Evolutionary conservation across 1,140 invertebrate genomes (phyloP).

Genomic region (Nebria ingens): DNA sequence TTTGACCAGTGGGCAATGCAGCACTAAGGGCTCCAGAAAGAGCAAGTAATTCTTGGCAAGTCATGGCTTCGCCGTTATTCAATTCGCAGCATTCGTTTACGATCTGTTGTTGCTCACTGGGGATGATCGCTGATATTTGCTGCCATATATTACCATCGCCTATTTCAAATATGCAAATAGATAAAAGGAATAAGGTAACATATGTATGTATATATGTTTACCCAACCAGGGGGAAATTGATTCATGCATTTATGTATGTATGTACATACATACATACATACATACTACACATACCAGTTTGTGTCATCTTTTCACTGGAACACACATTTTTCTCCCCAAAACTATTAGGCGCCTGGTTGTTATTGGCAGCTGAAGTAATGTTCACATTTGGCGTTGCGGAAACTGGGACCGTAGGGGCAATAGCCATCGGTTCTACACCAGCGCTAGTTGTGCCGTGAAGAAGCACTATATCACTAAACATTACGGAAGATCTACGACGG

Average conservation of each 20-base stretch:
- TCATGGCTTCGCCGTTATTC: conserved; percentile 55
- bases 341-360: neutral
- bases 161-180: too few species aligned
- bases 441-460: conserved; percentile 39
- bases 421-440: neutral
- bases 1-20: conserved; percentile 77
- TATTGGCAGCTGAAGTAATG: neutral
- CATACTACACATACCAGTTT: conserved; percentile 59
- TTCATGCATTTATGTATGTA: neutral
- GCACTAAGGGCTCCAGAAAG: conserved; percentile 83
- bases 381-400: neutral
- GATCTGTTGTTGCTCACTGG: conserved; percentile 27
- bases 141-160: conserved; percentile 58
- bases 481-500: conserved; percentile 65
- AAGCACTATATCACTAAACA: conserved; percentile 77
- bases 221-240: too few species aligned
- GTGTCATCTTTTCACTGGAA: conserved; percentile 80
- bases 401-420: neutral
- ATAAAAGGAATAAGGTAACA: too few species aligned
- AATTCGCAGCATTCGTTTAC: conserved; percentile 38
- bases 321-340: conserved; percentile 56
- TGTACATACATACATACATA: conserved; percentile 14
- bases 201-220: conserved; percentile 11
- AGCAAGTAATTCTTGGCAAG: conserved; percentile 84
- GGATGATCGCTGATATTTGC: conserved; percentile 34